Evolutionary conservation across 2,888 invertebrate genomes (phyloP), one percentile per base, ranked within the genome.

Genomic region (Cyrtodaria siliqua): DNA sequence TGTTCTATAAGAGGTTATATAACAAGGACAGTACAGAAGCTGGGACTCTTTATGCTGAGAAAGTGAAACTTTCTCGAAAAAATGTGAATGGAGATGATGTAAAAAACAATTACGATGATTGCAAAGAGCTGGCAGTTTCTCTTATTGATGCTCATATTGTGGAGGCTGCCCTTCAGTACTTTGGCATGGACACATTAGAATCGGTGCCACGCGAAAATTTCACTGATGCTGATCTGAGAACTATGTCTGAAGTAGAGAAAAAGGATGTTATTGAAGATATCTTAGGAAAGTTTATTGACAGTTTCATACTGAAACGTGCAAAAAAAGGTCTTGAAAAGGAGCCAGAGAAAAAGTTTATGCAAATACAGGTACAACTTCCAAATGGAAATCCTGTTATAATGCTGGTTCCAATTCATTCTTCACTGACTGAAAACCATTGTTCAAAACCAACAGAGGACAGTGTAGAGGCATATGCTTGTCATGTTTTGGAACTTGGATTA

Each of bases 1-100:
- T 38, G 1, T 57, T 76, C 18, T 70, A 66, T 20, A 47, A 76
- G 14, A 53, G 53, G 27, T 26, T 73, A 1, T 73, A 73, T 29
- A 18, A 50, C 16, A 61, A 27, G 57, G 2, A 16, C 33, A 47
- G 33, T 6, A 67, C 49, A 14, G 70, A 64, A n/a, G 18, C 61
- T 12, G 59, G 49, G 16, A 61, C 70, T 27, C 18, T 61, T n/a
- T 8, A 62, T 23, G 14, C 47, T 12, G 55, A 70, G 24, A 66
- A 66, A 29, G 20, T 57, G 2, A 18, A 27, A 0, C 53, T 60
- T 9, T 12, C 44, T 24, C 23, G 68, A 26, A 60, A 60, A 44
- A 44, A 68, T 20, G 68, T 53, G 18, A 40, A 68, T 27, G 68
- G 53, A 2, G 8, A 42, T 23, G 53, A 60, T 42, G 68, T 68